A percentile compares a stretch with the other conserved stretches of the same genome.
phyloP scores from a whole-genome alignment of 30 jellyfish, hydroid and myxozoan species.

The Chironex yamaguchii region DNA sequence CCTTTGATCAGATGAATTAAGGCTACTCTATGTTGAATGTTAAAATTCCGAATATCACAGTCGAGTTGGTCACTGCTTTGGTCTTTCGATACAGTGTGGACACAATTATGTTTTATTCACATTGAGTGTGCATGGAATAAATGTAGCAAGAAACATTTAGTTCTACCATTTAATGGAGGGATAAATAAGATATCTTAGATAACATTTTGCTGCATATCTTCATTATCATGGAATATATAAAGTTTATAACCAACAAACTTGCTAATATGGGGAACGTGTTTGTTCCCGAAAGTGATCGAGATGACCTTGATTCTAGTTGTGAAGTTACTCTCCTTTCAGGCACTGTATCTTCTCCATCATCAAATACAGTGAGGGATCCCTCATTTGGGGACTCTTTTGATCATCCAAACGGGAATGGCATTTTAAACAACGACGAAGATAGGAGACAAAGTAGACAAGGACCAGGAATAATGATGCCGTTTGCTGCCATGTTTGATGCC shows the following conservation, averaged over 20 bases:
- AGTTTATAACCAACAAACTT: neutral
- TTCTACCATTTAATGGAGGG: too few relatives aligned
- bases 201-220: too few relatives aligned
- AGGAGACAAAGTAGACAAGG: slow-evolving; percentile 34
- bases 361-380: slow-evolving; percentile 31
- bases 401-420: slow-evolving; percentile 24
- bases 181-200: too few relatives aligned
- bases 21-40: too few relatives aligned
- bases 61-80: too few relatives aligned
- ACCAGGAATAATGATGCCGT: slow-evolving; percentile 14
- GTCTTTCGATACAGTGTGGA: too few relatives aligned
- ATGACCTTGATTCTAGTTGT: slow-evolving; percentile 72
- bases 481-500: slow-evolving; percentile 25
- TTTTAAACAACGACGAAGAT: slow-evolving; percentile 24
- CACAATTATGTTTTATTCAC: too few relatives aligned
- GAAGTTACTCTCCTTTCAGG: slow-evolving; percentile 86
- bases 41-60: too few relatives aligned
- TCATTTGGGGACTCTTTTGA: slow-evolving; percentile 16
- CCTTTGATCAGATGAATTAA: too few relatives aligned
- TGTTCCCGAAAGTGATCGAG: neutral
- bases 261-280: neutral
- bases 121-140: too few relatives aligned
- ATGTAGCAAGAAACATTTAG: too few relatives aligned
- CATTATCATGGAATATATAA: neutral
- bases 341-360: slow-evolving; percentile 61